Evolutionary conservation across 2,797 vertebrate species (phyloP), one percentile per base, ranked within the genome.

Genomic region (Danio jaintianensis): DNA sequence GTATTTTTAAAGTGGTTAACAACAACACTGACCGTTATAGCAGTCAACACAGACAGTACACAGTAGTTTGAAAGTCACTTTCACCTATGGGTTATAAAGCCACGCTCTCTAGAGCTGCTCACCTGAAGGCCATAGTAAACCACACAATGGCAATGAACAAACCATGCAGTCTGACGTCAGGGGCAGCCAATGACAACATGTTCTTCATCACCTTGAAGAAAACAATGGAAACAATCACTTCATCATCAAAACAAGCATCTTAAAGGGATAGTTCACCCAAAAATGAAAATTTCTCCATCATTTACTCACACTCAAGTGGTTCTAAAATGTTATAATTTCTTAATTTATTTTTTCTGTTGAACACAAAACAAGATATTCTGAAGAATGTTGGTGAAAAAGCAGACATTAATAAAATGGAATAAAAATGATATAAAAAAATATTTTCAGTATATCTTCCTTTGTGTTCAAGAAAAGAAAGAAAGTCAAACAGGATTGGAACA

Each of bases 51-150:
- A 43, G 18, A 45, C 3, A 66, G 20, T 45, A 22, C 7, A 11
- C 18, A 45, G 18, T 2, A n/a, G 29, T 29, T 29, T 18, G 20
- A 56, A 47, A 12, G 16, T 61, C 18, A 15, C 13, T 52, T 29
- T 16, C 69, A 29, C n/a, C 29, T 29, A 1, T 29, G 22, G 29
- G 22, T 6, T 72, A 22, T 16, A 2, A 50, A 29, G 55, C 0
- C 61, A 66, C 5, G 13, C 36, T 36, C 36, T 22, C 5, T 16
- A 29, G 3, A 84, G 3, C 20, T 20, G 16, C 68, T 86, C 93
- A 99, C 98, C 98, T 98, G 93, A 99, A 95, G 47, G 97, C 96
- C 95, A 99, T 93, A 66, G 96, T 95, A 91, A 99, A 98, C 98
- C 97, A 99, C 86, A 99, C 94, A 53, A 99, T 95, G 7, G 95